Base-by-base conservation (phyloP, 2,797 vertebrate species). In the Sebastiscus albofasciatus region DNA sequence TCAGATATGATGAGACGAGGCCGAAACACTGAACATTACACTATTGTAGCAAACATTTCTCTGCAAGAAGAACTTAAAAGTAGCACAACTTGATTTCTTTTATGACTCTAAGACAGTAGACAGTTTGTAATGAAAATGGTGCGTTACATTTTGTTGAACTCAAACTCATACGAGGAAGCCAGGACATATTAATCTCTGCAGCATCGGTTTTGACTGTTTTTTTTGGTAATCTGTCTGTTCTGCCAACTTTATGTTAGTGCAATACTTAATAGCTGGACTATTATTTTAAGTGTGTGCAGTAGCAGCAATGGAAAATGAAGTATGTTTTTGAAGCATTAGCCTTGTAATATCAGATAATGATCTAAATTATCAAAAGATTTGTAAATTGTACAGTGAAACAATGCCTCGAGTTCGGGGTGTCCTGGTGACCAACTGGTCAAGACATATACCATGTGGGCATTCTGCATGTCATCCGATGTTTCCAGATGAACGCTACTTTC, bases 1-100 rank as follows among this genome's bases (percentile, higher is more conserved):
- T 62, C 66, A 70, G 69, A 65, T 75, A 36, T 24, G 26, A 42
- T 18, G 59, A 82, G 69, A 66, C 54, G 49, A 67, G 31, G 59
- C 26, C 27, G 22, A 67, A 71, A 67, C 67, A 20, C 39, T 12
- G 2, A 13, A 61, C 65, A 71, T 20, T 52, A 65, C 12, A 75
- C 58, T 14, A 20, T n/a, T 67, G 22, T 24, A 36, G 20, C 52
- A 60, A 13, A 69, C 52, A 55, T 16, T 12, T 67, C 22, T 31
- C 26, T 12, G 26, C 56, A 64, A 24, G 18, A 9, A 4, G 33
- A 20, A 13, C 16, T 67, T 67, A 3, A 7, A 24, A 20, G 26
- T 1, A 20, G 12, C 2, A 7, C 10, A n/a, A 61, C 2, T n/a
- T 12, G 46, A 42, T 42, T 36, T 67, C 20, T 74, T 54, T 34